Base-by-base conservation (phyloP, 53 echinoderm and acorn worm genomes). In the Paracentrotus lividus region DNA sequence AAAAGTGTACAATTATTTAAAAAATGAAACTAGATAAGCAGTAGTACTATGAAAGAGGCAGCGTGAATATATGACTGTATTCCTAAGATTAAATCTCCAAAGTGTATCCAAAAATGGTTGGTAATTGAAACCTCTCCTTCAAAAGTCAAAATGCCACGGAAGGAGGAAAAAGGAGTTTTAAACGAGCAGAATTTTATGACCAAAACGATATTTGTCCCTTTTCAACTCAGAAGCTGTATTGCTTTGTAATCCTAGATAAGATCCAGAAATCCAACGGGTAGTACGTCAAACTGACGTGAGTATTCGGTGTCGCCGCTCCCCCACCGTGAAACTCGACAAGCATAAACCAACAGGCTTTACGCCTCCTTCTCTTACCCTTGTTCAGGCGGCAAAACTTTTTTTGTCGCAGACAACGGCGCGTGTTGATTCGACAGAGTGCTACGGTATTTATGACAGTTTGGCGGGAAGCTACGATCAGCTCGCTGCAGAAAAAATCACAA, bases 361-460 rank as follows among this genome's bases (percentile, higher is more conserved):
- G 1, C 13, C 47, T 5, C 20, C 47, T 76, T 27, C 38, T 13
- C 26, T 47, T 47, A n/a, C 32, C 47, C 47, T 47, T 26, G 26
- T 42, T 81, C 81, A 42, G 40, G 81, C 44, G 47, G n/a, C 47
- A 81, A 81, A 81, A 81, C n/a, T 81, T 81, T 47, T 47, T n/a
- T 18, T 47, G n/a, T 21, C 5, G n/a, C 81, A 45, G 44, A 47
- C 81, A 40, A 72, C 40, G n/a, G 16, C 44, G 45, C 23, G 81
- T 78, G 81, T 26, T 7, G 8, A n/a, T 44, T 81, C 12, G 45
- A 26, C 44, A 44, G 81, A 45, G 81, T 26, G 44, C 45, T 81
- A 27, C 7, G 6, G 47, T n/a, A 26, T 10, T 8, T 47, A 81
- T 81, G 81, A 23, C 81, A 47, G 49, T 47, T 81, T 24, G 3